Base-by-base conservation (phyloP, 2,797 vertebrate species). In the Sciaenops ocellatus region DNA sequence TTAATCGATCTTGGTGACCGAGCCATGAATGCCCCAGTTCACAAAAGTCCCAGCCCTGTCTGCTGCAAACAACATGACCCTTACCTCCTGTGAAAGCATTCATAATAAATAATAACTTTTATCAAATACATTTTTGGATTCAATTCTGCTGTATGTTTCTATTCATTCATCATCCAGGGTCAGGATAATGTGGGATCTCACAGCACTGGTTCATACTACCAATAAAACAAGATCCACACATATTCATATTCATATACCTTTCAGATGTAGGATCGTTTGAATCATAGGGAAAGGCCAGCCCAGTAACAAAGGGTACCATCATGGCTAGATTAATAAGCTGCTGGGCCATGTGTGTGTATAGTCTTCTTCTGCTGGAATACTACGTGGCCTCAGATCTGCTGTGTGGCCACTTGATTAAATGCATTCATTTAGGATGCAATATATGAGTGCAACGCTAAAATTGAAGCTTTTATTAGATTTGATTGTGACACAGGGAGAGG, bases 1-100 rank as follows among this genome's bases (percentile, higher is more conserved):
- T 94, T 94, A 94, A 95, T 94, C 82, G 73, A 91, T 93, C 87
- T 89, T 87, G 67, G 80, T 84, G 91, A 87, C 81, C 61, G 15
- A 85, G 74, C 84, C 91, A 91, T 90, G 90, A 93, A 82, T 79
- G 85, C 62, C 73, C 80, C 80, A 73, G 57, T 78, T 83, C 73
- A 83, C 15, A 51, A 61, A 68, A 69, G 69, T 73, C 64, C 73
- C 84, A 75, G 44, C 60, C 61, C 60, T 8, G 52, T 22, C 52
- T 66, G 63, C 28, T 74, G 52, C 18, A 15, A 17, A 70, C 24
- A 70, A 50, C 68, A 72, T 20, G 17, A 51, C 4, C 26, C 50
- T 26, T 47, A 78, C 28, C n/a, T 76, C 59, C 5, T 38, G 22
- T 16, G 2, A 34, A 26, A 54, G n/a, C 1, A 26, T 17, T 22